phyloP scores from a whole-genome alignment of 2,888 invertebrate genomes.

The Ferrisia virgata region DNA sequence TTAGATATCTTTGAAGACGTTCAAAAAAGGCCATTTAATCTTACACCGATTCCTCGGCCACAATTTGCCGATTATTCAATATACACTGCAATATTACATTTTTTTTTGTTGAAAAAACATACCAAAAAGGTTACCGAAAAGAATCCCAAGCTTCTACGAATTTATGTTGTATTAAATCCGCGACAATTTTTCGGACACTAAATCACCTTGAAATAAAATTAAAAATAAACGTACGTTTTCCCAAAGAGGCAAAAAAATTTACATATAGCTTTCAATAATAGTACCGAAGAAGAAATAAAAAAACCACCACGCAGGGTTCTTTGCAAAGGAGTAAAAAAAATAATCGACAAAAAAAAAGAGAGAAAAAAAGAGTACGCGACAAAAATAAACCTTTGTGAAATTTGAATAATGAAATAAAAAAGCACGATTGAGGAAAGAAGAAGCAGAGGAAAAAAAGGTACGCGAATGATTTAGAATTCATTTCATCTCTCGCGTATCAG shows the following conservation, averaged over 20 bases:
- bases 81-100: too few relatives aligned
- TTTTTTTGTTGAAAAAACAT: too few relatives aligned
- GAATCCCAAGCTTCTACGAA: not conserved
- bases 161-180: not conserved
- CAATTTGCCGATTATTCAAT: too few relatives aligned
- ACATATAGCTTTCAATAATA: not conserved
- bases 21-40: too few relatives aligned
- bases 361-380: not conserved
- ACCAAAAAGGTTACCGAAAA: not conserved
- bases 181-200: not conserved
- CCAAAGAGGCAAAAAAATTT: not conserved
- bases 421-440: too few relatives aligned
- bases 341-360: not conserved
- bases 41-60: too few relatives aligned
- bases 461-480: not conserved
- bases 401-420: not conserved
- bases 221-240: not conserved
- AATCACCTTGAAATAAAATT: not conserved
- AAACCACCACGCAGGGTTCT: not conserved
- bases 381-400: not conserved
- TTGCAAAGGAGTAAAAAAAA: not conserved
- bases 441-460: not conserved
- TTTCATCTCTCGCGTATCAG: not conserved
- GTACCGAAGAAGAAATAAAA: not conserved
- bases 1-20: too few relatives aligned